Evolutionary conservation across 2,113 vertebrate species (phyloP), one percentile per base, ranked within the genome.

Genomic region (Ariopsis seemanni): DNA sequence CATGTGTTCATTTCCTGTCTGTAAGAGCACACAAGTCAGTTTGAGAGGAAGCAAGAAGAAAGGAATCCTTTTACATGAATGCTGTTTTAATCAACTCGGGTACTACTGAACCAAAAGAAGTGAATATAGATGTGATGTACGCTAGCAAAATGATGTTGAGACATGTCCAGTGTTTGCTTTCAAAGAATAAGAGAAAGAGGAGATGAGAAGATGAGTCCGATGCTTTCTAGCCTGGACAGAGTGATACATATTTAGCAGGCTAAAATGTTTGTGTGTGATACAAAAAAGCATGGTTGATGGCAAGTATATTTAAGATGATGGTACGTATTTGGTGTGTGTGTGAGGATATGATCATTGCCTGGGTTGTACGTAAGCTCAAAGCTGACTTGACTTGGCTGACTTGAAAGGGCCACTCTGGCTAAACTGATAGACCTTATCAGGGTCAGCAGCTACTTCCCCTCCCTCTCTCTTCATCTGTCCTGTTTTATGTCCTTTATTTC

Each of bases 341-440:
- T 34, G 53, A 87, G 87, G 87, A 88, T 87, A 78, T 84, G 82
- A 86, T 89, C 78, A 58, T 42, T 88, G 50, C 10, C 58, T 65
- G 22, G 81, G 62, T 53, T 58, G 52, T 30, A 30, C 30, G 30
- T 42, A 84, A 79, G 48, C 81, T 57, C 17, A 67, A 78, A 83
- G 86, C 84, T 83, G 42, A 86, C 42, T 42, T 42, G 42, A 42
- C 42, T 86, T 90, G 89, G 87, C 57, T 84, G 50, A 20, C 1
- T 57, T 60, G 53, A 30, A 88, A 69, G 78, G 74, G 83, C 71
- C 87, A 81, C 20, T 22, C 91, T 94, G 93, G 87, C 89, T 82
- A 79, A 88, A 12, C 74, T 92, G 95, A 95, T 95, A 95, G 92
- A 94, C 93, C 91, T 95, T 96, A 95, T 96, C 95, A 93, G 86